These are phyloP conservation scores for Agapostemon virescens DNA, from an alignment of 2,888 invertebrate species.

Conservation along the genomic window DNA sequence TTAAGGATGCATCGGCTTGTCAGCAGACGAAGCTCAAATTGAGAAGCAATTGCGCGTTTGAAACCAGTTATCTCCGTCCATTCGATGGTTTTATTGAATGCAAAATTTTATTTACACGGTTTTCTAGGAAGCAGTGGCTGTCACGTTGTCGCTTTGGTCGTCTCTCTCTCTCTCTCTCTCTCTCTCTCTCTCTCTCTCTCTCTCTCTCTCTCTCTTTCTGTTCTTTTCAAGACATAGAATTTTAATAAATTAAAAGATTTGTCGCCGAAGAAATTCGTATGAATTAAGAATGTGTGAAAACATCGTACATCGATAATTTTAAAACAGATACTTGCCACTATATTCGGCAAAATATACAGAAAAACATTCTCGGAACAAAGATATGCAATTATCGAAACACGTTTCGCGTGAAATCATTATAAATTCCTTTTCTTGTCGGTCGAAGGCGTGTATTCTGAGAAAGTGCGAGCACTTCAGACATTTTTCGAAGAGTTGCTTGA, in stretches of 20 bases:
- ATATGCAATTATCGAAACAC: neutral
- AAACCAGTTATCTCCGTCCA: conserved; percentile 18
- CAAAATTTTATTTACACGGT: conserved; percentile 7
- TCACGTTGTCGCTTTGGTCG: neutral
- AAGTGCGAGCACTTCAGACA: neutral
- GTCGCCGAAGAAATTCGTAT: neutral
- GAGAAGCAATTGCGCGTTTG: conserved; percentile 13
- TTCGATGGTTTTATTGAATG: neutral
- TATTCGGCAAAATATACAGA: neutral
- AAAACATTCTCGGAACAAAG: neutral
- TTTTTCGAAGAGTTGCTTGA: neutral
- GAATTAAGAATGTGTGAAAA: neutral
- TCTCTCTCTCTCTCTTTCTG: too few relatives aligned
- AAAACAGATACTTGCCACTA: neutral
- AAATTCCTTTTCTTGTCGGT: neutral
- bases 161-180: too few relatives aligned
- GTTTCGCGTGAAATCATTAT: neutral
- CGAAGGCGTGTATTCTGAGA: neutral
- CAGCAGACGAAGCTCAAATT: conserved; percentile 21
- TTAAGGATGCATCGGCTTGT: conserved; percentile 27
- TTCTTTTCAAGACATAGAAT: too few relatives aligned
- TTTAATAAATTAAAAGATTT: too few relatives aligned
- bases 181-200: too few relatives aligned
- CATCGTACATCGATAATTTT: neutral
- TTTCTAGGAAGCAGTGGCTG: neutral